Evolutionary conservation across 1,140 invertebrate species (phyloP), one percentile per base, ranked within the genome.

Genomic region (Magallana ariakensis): DNA sequence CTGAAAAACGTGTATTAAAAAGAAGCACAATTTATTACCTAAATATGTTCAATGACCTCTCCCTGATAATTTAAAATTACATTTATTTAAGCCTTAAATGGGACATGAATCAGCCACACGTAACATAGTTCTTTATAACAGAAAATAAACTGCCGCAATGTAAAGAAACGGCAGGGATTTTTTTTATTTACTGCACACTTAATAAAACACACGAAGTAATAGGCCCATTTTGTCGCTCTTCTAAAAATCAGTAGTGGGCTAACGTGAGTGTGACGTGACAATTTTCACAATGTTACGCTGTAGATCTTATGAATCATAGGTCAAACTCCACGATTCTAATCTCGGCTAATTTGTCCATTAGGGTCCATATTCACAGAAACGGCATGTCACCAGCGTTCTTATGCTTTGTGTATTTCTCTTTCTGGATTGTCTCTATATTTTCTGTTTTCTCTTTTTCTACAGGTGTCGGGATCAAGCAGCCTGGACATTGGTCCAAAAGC

Each of bases 401-500:
- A 8, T 1, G 66, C 66, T 70, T 8, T 9, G 5, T 46, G 66
- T 26, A 70, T 19, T 70, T 26, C 33, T 46, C 33, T 46, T 46
- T 46, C 33, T 46, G 33, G 33, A 46, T 46, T 2, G 5, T 46
- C 2, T 46, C 33, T 2, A 46, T 19, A 70, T 70, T 70, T 46
- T 26, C 66, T 11, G 33, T 9, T 83, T 60, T 19, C 62, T 83
- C 56, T 60, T n/a, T n/a, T n/a, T 70, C 84, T 87, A 22, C 58
- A 87, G 86, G 55, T 83, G n/a, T 19, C 86, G 13, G 62, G 11
- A 22, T 62, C 62, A 53, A 84, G 83, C 56, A 87, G 22, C 55
- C 70, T 87, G 11, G 60, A 66, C 9, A 84, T 87, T 26, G 86
- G 70, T 54, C 58, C 70, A 75, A 82, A 57, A 58, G 86, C 86